Evolutionary conservation across 2,888 invertebrate genomes (phyloP), one percentile per base, ranked within the genome.

Genomic region (Drosophila infuscata): DNA sequence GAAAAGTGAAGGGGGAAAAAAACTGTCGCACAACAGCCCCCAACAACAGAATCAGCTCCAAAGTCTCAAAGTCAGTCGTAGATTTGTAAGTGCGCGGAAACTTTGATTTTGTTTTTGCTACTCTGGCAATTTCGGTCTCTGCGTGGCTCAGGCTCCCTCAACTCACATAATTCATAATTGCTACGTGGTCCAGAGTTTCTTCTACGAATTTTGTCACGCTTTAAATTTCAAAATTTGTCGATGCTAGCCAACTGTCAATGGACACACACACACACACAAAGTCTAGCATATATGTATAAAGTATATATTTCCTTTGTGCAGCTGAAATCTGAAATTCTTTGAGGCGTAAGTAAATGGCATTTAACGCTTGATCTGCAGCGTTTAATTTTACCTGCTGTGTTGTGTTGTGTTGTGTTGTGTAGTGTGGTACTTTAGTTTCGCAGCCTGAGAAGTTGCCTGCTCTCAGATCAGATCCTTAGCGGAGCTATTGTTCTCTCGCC

Each of bases 281-380:
- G 25, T 49, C 65, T 41, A 68, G 65, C 49, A 51, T 35, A 43
- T 36, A 61, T 25, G 15, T 5, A 15, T 30, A 41, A 15, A 46
- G 25, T 48, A 35, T 15, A 51, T 25, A 20, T 2, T 8, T 48
- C 60, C 49, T 33, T 41, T 41, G 30, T 68, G 48, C 76, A 58
- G 68, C 51, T 63, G 12, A 74, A 74, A 82, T 77, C 41, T 63
- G 9, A 74, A 74, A 82, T 77, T 63, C 83, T 83, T 85, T 90
- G 87, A 90, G 82, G 90, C 89, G 89, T 90, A 91, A 90, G 91
- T 88, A 90, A 91, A 89, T 68, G 89, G 86, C 79, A 90, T 91
- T 92, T 92, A 91, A 91, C 91, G 84, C 92, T 86, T 92, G 88
- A 92, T 90, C 91, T 91, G 74, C 80, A 74, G 79, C 85, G 83